Conservation (phyloP, 2,113 vertebrate genomes). For the Sturnus vulgaris region DNA sequence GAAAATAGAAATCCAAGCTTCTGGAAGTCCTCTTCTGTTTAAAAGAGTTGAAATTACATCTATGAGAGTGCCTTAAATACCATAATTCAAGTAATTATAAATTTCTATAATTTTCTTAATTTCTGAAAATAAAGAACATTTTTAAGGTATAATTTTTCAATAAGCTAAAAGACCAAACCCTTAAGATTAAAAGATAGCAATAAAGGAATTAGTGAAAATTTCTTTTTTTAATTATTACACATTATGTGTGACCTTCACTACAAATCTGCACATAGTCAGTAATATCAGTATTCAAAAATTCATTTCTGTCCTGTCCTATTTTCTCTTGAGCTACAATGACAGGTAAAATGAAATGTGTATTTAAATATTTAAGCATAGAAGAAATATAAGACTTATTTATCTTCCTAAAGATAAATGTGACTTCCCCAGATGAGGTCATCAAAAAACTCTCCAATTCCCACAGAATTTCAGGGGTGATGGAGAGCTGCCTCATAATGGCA, state of each 20-base stretch:
- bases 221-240: background rate
- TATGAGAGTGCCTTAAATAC: background rate
- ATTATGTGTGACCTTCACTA: background rate
- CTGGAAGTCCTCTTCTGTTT: background rate
- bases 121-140: background rate
- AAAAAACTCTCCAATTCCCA: background rate
- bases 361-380: background rate
- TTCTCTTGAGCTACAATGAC: background rate
- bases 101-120: background rate
- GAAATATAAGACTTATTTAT: background rate
- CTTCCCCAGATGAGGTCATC: background rate
- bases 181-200: background rate
- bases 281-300: background rate
- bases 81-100: background rate
- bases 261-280: background rate
- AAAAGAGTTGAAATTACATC: background rate
- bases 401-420: background rate
- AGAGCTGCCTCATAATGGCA: background rate
- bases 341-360: background rate
- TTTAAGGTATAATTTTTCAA: background rate
- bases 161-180: background rate
- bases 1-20: background rate
- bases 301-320: background rate
- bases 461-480: background rate
- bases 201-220: background rate